A percentile compares a stretch with the other conserved stretches of the same genome.
Evolutionary conservation across 2,888 invertebrate species (phyloP).

Genomic region (Cheilosia vernalis): DNA sequence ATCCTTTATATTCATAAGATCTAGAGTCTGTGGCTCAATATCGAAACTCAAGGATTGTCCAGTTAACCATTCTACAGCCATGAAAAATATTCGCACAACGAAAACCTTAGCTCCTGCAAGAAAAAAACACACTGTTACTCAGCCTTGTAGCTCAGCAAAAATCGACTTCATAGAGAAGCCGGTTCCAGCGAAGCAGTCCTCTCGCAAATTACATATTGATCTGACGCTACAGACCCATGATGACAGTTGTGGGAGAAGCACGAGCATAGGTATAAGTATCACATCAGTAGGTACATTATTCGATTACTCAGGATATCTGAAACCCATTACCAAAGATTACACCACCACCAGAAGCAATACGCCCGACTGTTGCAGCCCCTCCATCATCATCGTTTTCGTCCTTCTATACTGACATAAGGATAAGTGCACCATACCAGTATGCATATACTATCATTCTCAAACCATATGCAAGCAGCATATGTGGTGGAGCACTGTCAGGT

Average conservation of each 20-base stretch:
- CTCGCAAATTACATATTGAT: no score
- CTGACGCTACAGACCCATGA: no score
- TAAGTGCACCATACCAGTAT: slow-evolving; percentile 12
- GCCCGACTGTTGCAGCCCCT: slow-evolving; percentile 29
- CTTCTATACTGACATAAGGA: slow-evolving; percentile 19
- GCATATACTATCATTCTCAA: neutral
- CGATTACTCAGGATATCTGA: slow-evolving; percentile 63
- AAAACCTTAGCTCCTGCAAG: no score
- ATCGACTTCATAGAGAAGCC: no score
- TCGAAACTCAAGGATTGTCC: no score
- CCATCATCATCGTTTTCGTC: slow-evolving; percentile 14
- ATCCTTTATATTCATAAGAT: no score
- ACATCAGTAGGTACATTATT: slow-evolving; percentile 50
- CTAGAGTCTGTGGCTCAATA: no score
- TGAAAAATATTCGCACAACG: no score
- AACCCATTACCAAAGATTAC: slow-evolving; percentile 69
- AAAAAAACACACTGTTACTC: no score
- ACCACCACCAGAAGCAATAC: slow-evolving; percentile 38
- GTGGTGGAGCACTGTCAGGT: neutral
- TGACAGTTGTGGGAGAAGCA: neutral
- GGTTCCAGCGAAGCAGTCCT: no score
- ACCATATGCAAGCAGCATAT: slow-evolving; percentile 2
- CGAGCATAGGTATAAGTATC: slow-evolving; percentile 5
- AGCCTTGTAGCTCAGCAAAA: no score
- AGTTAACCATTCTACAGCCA: no score